Conservation (phyloP, 2,888 invertebrate genomes). For the Netelia fuscicornis region DNA sequence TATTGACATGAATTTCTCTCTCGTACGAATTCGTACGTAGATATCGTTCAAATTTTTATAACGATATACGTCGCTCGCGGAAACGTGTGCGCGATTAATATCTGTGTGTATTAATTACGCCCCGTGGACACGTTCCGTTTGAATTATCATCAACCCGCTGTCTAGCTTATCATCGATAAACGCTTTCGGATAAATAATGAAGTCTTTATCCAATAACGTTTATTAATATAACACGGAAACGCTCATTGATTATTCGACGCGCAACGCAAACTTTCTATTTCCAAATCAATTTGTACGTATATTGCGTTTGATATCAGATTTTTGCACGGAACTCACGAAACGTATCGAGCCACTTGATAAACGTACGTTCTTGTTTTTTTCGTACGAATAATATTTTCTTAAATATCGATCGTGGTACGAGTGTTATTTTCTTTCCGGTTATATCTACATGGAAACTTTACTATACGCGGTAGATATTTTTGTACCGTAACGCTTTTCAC, state of each 20-base stretch:
- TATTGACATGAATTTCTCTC: background rate
- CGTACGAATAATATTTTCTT: background rate
- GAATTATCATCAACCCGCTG: no score
- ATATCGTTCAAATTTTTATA: background rate
- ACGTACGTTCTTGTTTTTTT: background rate
- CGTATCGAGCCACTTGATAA: background rate
- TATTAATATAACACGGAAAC: no score
- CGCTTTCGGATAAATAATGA: no score
- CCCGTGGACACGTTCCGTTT: no score
- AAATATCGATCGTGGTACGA: background rate
- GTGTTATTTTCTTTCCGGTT: background rate
- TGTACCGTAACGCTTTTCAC: slow-evolving; percentile 1
- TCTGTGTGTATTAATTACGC: no score
- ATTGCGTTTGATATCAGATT: no score
- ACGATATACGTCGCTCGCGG: background rate
- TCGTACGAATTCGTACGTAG: background rate
- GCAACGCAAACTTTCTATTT: no score
- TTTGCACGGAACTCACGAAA: background rate
- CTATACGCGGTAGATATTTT: background rate
- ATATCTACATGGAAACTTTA: background rate
- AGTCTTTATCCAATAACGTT: no score
- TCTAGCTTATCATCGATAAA: no score
- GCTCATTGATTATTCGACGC: no score
- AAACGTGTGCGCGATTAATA: background rate
- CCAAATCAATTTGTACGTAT: no score